These are phyloP conservation scores for Rosalia funebris DNA, from an alignment of 2,888 invertebrate genomes.

Conservation along the genomic window DNA sequence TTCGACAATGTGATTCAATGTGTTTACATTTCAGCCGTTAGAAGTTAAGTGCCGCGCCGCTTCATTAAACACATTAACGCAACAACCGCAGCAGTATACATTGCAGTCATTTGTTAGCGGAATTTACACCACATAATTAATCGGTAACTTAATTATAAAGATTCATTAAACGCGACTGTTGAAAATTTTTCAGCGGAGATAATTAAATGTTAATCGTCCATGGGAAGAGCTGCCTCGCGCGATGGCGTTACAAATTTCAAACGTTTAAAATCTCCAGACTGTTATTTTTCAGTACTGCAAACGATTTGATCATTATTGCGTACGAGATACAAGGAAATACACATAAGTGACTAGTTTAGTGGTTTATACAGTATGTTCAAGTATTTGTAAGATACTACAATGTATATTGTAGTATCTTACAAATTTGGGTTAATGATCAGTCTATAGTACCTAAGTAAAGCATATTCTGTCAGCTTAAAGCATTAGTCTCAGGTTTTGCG, in stretches of 20 bases:
- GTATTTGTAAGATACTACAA: too few relatives aligned
- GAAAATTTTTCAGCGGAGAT: slow-evolving; percentile 29
- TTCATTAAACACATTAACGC: slow-evolving; percentile 49
- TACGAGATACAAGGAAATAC: too few relatives aligned
- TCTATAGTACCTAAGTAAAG: too few relatives aligned
- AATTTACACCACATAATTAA: slow-evolving; percentile 48
- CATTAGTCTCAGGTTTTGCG: too few relatives aligned
- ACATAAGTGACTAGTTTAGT: too few relatives aligned
- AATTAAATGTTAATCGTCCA: slow-evolving; percentile 28
- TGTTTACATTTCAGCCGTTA: slow-evolving; percentile 43
- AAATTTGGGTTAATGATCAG: too few relatives aligned
- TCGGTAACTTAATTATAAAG: slow-evolving; percentile 47
- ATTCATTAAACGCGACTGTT: slow-evolving; percentile 37
- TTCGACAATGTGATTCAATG: slow-evolving; percentile 35
- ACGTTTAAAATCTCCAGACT: neutral
- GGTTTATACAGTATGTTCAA: too few relatives aligned
- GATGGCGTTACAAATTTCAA: slow-evolving; percentile 31
- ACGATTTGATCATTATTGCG: too few relatives aligned
- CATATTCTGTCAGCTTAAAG: too few relatives aligned
- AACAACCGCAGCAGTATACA: slow-evolving; percentile 43
- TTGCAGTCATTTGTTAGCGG: slow-evolving; percentile 45
- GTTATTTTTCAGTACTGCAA: too few relatives aligned
- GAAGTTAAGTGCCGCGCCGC: slow-evolving; percentile 47
- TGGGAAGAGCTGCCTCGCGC: slow-evolving; percentile 3
- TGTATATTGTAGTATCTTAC: too few relatives aligned